Percentiles rank a stretch among this genome's conserved stretches.
Conservation (phyloP, 2,113 vertebrate genomes). For the Hemibagrus wyckioides region DNA sequence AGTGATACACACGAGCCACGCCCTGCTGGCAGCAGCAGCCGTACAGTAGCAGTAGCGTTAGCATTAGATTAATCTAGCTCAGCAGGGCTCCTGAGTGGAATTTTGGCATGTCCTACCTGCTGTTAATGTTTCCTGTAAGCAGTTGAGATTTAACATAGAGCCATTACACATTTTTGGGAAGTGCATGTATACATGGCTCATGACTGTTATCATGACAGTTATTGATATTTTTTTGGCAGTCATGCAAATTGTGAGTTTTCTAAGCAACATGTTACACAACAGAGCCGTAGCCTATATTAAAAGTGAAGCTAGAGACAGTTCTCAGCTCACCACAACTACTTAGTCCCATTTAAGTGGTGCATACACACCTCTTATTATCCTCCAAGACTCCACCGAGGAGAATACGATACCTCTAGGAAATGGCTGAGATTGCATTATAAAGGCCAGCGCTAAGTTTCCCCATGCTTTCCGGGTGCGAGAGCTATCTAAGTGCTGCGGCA, state of each 20-base stretch:
- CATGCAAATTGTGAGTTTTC: constrained; percentile 9
- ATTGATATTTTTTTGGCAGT: constrained; percentile 21
- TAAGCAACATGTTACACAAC: constrained; percentile 24
- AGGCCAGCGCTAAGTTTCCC: constrained; percentile 38
- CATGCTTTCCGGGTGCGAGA: constrained; percentile 29
- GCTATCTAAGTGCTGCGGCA: constrained; percentile 50
- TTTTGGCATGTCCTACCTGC: constrained; percentile 16
- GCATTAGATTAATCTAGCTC: constrained; percentile 47
- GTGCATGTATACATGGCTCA: neutral
- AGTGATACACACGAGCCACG: constrained; percentile 54
- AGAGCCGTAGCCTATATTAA: neutral
- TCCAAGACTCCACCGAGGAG: constrained; percentile 28
- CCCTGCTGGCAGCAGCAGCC: constrained; percentile 51
- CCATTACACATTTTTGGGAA: neutral
- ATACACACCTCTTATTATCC: constrained; percentile 36
- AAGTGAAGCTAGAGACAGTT: constrained; percentile 19
- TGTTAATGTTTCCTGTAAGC: constrained; percentile 7
- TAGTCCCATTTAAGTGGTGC: constrained; percentile 29
- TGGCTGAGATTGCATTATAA: constrained; percentile 50
- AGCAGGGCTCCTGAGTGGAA: constrained; percentile 40
- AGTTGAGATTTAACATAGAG: neutral
- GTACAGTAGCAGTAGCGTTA: constrained; percentile 47
- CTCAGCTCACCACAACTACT: constrained; percentile 21
- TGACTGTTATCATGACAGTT: neutral
- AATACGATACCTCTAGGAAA: constrained; percentile 44